Evolutionary conservation across 2,113 vertebrate genomes (phyloP).

Genomic region (Clarias batrachus): DNA sequence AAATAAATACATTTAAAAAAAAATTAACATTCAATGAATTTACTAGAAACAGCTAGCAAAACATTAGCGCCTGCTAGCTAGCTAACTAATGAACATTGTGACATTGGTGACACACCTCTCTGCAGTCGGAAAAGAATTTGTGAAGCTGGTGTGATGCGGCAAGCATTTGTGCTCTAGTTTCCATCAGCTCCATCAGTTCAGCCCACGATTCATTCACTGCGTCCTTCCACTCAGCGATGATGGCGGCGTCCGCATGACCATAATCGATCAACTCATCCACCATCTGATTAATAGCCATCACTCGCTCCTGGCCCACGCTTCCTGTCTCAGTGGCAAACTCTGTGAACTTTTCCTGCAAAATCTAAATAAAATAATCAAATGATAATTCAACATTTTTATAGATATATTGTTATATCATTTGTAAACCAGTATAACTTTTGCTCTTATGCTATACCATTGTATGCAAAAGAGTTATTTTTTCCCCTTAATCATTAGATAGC

Average conservation of each 20-base stretch:
- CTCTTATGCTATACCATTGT: background rate
- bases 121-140: slow-evolving; percentile 92
- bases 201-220: slow-evolving; percentile 95
- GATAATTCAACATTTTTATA: background rate
- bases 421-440: background rate
- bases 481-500: background rate
- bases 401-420: background rate
- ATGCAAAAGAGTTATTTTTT: background rate
- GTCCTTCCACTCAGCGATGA: slow-evolving; percentile 96
- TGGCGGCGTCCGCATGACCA: slow-evolving; percentile 86
- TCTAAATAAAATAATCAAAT: slow-evolving; percentile 52
- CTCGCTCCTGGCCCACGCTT: slow-evolving; percentile 82
- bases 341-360: slow-evolving; percentile 92
- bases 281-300: slow-evolving; percentile 92
- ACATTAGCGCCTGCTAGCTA: background rate
- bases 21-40: background rate
- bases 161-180: slow-evolving; percentile 89
- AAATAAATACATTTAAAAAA: background rate
- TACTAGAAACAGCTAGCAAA: background rate
- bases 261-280: slow-evolving; percentile 95
- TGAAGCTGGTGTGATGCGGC: slow-evolving; percentile 90
- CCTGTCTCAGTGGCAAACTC: slow-evolving; percentile 89
- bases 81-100: background rate
- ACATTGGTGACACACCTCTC: slow-evolving; percentile 69
- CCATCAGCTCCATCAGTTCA: slow-evolving; percentile 92